Evolutionary conservation across 1,140 invertebrate species (phyloP).

Genomic region (Macrobrachium nipponense): DNA sequence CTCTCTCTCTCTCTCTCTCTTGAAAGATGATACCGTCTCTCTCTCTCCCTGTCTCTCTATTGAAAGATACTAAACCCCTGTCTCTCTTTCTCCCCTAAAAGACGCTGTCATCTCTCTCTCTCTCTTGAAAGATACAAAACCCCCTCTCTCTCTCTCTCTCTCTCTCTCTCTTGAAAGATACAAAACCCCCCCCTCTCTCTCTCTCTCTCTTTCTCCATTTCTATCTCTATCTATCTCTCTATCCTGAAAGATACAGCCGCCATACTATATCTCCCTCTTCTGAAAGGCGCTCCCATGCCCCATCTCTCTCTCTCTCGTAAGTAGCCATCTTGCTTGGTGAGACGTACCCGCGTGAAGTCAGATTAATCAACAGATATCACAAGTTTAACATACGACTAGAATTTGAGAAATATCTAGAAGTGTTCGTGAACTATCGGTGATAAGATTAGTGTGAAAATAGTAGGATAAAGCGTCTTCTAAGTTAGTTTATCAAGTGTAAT

Average conservation of each 20-base stretch:
- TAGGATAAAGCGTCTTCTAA: too few relatives aligned
- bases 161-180: not conserved
- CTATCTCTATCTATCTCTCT: not conserved
- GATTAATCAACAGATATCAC: too few relatives aligned
- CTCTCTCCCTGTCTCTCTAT: not conserved
- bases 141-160: not conserved
- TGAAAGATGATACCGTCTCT: not conserved
- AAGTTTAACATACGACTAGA: too few relatives aligned
- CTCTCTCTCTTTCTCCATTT: not conserved
- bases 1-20: not conserved
- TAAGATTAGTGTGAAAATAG: too few relatives aligned
- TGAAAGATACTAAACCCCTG: not conserved
- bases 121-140: too few relatives aligned
- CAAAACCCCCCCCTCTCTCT: not conserved
- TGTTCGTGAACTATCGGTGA: too few relatives aligned
- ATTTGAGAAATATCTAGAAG: too few relatives aligned
- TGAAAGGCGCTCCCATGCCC: not conserved
- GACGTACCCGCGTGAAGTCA: too few relatives aligned
- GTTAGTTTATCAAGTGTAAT: too few relatives aligned
- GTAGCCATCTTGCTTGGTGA: too few relatives aligned
- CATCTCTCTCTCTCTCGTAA: slow-evolving; percentile 1
- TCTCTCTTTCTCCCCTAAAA: not conserved
- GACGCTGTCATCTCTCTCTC: too few relatives aligned
- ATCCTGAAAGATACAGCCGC: not conserved
- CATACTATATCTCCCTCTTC: too few relatives aligned